Base-by-base conservation (phyloP, 2,113 vertebrate species). In the Tapirus terrestris region DNA sequence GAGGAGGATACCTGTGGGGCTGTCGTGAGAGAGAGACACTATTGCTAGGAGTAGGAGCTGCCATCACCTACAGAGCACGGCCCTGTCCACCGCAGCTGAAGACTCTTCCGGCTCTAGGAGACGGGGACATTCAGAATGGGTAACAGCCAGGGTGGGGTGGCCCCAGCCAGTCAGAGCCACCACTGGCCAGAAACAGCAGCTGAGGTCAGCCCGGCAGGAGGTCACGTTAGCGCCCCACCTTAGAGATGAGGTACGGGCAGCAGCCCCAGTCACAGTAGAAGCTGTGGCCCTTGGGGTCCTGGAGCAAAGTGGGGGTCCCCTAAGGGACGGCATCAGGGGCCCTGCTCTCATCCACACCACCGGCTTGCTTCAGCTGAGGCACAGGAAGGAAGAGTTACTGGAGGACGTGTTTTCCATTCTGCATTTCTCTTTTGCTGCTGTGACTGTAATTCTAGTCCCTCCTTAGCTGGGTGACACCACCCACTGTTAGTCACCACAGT, bases 21-120 rank as follows among this genome's bases (percentile, higher is more conserved):
- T 17, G 25, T 1, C 2, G 0, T 8, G 70, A 43, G 70, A 33
- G 39, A 43, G 51, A 56, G 6, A 8, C 1, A 10, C 14, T 6
- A 2, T 39, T 18, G 9, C 5, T 0, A 4, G 51, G 31, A 0
- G 21, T 43, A 2, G 7, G 21, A 21, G 33, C 13, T 23, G 27
- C 39, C 23, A 0, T 13, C 11, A 0, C 21, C 25, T 10, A 10
- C 9, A 1, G 39, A 48, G 48, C 33, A 25, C 29, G 5, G 48
- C 68, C 29, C 23, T 6, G 61, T 20, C 81, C n/a, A 76, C 45
- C 18, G 8, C 67, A 12, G 16, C 20, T 13, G 36, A 29, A 72
- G 25, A 43, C 43, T 14, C 51, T 16, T 53, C 12, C 51, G 14
- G 31, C 95, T 31, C 17, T 12, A 39, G 36, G 76, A 80, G 45